Evolutionary conservation across 1,140 invertebrate genomes (phyloP), one percentile per base, ranked within the genome.

Genomic region (Drosophila sucinea): DNA sequence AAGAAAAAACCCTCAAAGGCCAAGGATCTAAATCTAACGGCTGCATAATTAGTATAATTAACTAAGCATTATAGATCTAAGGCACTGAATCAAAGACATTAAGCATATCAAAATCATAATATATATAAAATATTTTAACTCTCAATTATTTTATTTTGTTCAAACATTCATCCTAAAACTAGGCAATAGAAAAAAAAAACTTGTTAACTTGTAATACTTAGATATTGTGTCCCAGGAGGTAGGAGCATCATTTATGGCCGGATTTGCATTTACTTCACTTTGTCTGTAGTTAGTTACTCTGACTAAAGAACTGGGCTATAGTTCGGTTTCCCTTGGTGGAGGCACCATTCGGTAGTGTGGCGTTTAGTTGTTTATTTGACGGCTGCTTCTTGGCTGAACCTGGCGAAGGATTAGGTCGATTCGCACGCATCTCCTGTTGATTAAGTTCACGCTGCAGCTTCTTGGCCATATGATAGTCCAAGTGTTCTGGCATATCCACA

Each of bases 381-480:
- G 33, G 10, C 33, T 35, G 33, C 6, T 73, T 87, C 29, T 83
- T 91, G 7, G 54, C 4, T 40, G 51, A n/a, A 2, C 27, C 30
- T 23, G 80, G 60, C 0, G 63, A 78, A 6, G 51, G 3, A 7
- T 25, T 2, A 51, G 17, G 11, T 62, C 86, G 72, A 4, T 66
- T 77, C 2, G 35, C 35, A 27, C 75, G 78, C 30, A 86, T 68
- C 32, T 91, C 79, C 27, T 90, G 67, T 32, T 89, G 79, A 47
- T 91, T 91, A 0, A 91, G 60, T 58, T 91, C 69, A 0, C 84
- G 79, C 51, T 92, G 95, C 35, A 96, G 81, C 79, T 93, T 94
- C 80, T 94, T 94, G 3, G 96, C 96, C 68, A 95, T 91, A 85
- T 96, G 96, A 91, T 94, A 96, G 92, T 96, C 95, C 64, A 93